Evolutionary conservation across 2,797 vertebrate species (phyloP), one percentile per base, ranked within the genome.

Genomic region (Calcarius lapponicus): DNA sequence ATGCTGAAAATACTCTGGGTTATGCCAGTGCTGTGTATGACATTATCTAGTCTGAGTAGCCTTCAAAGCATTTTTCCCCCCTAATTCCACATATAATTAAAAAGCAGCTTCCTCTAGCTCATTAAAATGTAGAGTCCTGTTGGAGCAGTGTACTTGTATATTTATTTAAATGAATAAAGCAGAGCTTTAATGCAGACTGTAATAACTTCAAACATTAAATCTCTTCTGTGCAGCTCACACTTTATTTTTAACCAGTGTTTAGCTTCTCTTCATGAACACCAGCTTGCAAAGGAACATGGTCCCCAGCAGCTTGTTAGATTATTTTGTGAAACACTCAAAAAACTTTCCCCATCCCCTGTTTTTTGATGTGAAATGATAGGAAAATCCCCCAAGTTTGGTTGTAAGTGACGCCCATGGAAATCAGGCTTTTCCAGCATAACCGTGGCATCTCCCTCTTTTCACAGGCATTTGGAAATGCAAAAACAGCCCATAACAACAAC

Each of bases 401-500:
- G 32, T 20, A 31, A 56, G 65, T 10, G 64, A 47, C 0, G 1
- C 45, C 34, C 51, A 3, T 43, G 18, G 53, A 34, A 60, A 36
- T 36, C 17, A 88, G 61, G 32, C 48, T 85, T 82, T 81, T 51
- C 2, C 26, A 88, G 43, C 11, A 2, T 90, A 94, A 72, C 9
- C 20, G 70, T 86, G 45, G 50, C 43, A 92, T 87, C 57, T 93
- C 18, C 88, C 74, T 97, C 93, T 98, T 94, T 97, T 95, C 74
- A 88, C 98, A 99, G 99, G 99, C 99, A 11, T 99, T 99, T 97
- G 99, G 99, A 90, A 99, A 99, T 56, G 99, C 99, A 18, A 99
- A 99, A 97, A 99, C 99, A 0, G 99, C 99, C 51, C 99, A 99
- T 95, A 99, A 99, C 95, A 99, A 99, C 98, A 99, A 99, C 97